Evolutionary conservation across 30 jellyfish, hydroid and myxozoan species (phyloP).

Genomic region (Phacellophora camtschatica): DNA sequence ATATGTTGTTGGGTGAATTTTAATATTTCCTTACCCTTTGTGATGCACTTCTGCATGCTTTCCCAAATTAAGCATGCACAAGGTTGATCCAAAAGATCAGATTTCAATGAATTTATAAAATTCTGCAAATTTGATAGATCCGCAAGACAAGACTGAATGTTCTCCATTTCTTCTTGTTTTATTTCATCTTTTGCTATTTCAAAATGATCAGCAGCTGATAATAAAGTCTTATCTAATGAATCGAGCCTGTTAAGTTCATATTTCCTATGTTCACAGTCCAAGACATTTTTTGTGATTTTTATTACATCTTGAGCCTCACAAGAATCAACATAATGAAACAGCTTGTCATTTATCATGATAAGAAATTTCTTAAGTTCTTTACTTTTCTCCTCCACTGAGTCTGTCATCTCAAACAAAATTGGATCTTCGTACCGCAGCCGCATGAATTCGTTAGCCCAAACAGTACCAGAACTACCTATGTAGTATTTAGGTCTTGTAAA

Average conservation of each 20-base stretch:
- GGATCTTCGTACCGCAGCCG: constrained; percentile 24
- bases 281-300: neutral
- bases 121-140: too few species aligned
- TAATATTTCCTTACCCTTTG: too few species aligned
- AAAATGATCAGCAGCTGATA: too few species aligned
- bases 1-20: too few species aligned
- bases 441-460: constrained; percentile 57
- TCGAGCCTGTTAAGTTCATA: neutral
- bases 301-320: constrained; percentile 1
- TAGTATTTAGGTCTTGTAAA: constrained; percentile 37
- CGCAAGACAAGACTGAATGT: too few species aligned
- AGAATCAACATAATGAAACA: constrained; percentile 3
- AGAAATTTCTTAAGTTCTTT: neutral
- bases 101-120: too few species aligned
- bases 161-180: too few species aligned
- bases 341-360: neutral
- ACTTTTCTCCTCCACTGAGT: neutral
- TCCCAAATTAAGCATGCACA: too few species aligned
- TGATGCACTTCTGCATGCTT: too few species aligned
- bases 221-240: too few species aligned
- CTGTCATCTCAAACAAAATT: neutral
- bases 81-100: too few species aligned
- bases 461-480: constrained; percentile 47
- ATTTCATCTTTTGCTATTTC: too few species aligned
- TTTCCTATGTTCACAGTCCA: neutral